Percentiles rank a stretch among this genome's conserved stretches.
Evolutionary conservation across 2,888 invertebrate species (phyloP).

Genomic region (Campoletis raptor): DNA sequence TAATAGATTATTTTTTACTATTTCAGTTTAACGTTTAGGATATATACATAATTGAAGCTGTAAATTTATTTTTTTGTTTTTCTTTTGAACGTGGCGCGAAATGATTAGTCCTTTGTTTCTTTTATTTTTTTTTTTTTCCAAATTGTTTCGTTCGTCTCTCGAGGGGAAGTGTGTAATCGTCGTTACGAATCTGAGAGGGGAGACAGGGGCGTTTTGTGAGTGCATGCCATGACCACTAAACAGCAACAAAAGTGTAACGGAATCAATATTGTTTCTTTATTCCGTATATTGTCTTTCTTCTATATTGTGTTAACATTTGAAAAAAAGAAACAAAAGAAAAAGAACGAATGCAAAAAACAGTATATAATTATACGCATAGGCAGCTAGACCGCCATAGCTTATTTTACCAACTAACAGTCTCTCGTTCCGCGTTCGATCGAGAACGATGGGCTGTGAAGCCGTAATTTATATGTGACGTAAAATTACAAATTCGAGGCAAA

Average conservation of each 20-base stretch:
- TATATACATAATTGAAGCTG: constrained; percentile 78
- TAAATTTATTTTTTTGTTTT: constrained; percentile 75
- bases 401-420: constrained; percentile 70
- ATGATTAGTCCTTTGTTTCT: constrained; percentile 24
- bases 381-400: constrained; percentile 78
- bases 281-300: constrained; percentile 69
- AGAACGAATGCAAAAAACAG: constrained; percentile 68
- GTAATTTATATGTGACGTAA: constrained; percentile 67
- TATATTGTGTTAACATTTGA: constrained; percentile 51
- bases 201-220: constrained; percentile 72
- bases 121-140: constrained; percentile 17
- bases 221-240: constrained; percentile 76
- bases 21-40: constrained; percentile 81
- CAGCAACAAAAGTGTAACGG: constrained; percentile 73
- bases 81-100: constrained; percentile 41
- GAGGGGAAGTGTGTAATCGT: constrained; percentile 72
- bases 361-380: constrained; percentile 77
- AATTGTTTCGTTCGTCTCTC: constrained; percentile 53
- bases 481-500: constrained; percentile 55
- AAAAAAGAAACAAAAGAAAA: constrained; percentile 46
- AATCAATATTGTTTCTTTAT: constrained; percentile 74
- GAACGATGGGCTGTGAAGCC: constrained; percentile 65
- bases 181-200: constrained; percentile 65
- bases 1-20: constrained; percentile 82
- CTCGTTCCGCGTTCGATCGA: constrained; percentile 63